A percentile compares a stretch with the other conserved stretches of the same genome.
Conservation (phyloP, 2,113 vertebrate genomes). For the Perca schrenkii region DNA sequence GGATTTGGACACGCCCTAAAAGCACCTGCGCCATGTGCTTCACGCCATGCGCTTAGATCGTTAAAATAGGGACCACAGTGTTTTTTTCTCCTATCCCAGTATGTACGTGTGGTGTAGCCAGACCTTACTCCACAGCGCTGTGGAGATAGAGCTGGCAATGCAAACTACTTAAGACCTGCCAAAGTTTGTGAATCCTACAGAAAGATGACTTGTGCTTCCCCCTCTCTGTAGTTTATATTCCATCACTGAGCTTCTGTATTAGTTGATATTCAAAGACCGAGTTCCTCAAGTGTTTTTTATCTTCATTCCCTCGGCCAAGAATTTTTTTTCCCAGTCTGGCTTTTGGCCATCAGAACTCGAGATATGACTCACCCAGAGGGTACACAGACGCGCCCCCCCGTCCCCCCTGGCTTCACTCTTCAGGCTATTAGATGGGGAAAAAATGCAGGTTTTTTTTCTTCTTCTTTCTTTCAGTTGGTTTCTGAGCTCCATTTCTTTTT, state of each 20-base stretch:
- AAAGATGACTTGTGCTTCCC: background rate
- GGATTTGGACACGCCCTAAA: no score
- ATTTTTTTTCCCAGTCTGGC: background rate
- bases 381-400: background rate
- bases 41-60: no score
- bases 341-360: background rate
- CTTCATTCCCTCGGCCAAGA: background rate
- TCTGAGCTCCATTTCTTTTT: slow-evolving; percentile 11
- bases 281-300: slow-evolving; percentile 2
- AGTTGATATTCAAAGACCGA: background rate
- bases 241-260: background rate
- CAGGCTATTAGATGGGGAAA: slow-evolving; percentile 11
- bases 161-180: no score
- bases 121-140: no score
- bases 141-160: no score
- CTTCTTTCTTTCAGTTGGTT: background rate
- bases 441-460: background rate
- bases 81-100: no score
- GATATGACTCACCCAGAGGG: slow-evolving; percentile 42
- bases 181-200: background rate
- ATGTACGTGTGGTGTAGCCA: no score
- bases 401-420: slow-evolving; percentile 19
- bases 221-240: background rate
- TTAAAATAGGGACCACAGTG: no score
- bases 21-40: no score